Conservation (phyloP, 2,797 vertebrate species). For the Eremophila alpestris region DNA sequence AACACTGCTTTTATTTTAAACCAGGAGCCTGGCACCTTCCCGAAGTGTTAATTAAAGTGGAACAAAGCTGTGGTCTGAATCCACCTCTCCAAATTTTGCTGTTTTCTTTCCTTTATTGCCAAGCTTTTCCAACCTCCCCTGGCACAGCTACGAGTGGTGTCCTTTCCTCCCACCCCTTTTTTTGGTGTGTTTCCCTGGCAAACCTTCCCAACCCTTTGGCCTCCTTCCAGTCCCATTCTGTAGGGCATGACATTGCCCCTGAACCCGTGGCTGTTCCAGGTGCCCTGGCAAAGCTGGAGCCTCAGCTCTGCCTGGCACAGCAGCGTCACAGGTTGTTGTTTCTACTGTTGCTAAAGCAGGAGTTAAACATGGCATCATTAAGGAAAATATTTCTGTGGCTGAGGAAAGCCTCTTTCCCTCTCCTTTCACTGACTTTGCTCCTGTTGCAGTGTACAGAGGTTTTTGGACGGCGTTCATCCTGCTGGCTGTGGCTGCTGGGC, state of each 20-base stretch:
- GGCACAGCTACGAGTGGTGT: background rate
- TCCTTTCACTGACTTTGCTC: background rate
- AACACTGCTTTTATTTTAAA: background rate
- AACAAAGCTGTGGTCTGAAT: background rate
- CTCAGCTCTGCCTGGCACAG: background rate
- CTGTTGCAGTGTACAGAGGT: conserved; percentile 83
- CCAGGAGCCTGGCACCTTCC: background rate
- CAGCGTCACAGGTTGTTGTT: background rate
- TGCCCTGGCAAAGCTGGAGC: background rate
- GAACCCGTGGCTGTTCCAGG: background rate
- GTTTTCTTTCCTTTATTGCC: background rate
- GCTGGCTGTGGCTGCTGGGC: conserved; percentile 74
- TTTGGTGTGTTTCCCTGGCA: background rate
- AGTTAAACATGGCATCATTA: background rate
- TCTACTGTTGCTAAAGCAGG: background rate
- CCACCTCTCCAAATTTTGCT: background rate
- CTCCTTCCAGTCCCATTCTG: background rate
- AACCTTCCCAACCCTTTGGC: background rate
- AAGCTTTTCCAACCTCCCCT: background rate
- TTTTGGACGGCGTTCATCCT: conserved; percentile 89
- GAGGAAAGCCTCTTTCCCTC: background rate
- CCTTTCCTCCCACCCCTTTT: background rate
- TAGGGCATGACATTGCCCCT: background rate
- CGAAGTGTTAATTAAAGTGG: background rate
- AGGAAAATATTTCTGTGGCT: background rate